Conservation (phyloP, 2,888 invertebrate species). For the Cecidostiba fungosa region DNA sequence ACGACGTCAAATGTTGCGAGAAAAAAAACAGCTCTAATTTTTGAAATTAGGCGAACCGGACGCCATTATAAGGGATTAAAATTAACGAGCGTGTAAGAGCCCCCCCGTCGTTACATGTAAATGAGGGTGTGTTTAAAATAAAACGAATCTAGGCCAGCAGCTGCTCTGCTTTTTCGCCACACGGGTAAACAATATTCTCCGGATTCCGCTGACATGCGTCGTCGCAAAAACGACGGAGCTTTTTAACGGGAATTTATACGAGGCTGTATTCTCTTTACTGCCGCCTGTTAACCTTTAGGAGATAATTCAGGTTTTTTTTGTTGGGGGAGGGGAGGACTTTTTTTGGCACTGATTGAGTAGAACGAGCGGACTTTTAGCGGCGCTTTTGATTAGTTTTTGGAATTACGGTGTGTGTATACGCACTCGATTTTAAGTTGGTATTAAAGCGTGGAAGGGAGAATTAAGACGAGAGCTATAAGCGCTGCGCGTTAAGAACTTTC, state of each 20-base stretch:
- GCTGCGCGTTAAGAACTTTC: not conserved
- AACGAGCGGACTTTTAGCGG: not conserved
- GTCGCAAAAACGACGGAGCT: conserved; percentile 4
- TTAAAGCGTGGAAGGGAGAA: not conserved
- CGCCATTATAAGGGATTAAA: not conserved
- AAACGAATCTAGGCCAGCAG: conserved; percentile 8
- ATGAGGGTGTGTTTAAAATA: not conserved
- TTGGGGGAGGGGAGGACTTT: not conserved
- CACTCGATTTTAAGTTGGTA: not conserved
- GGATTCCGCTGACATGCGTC: not conserved
- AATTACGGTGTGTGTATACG: not conserved
- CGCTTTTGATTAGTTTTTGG: not conserved
- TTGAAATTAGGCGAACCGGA: not conserved
- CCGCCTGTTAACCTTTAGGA: conserved; percentile 6
- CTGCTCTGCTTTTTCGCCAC: not conserved
- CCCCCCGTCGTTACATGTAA: conserved; percentile 11
- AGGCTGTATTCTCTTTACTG: not conserved
- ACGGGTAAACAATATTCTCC: not conserved
- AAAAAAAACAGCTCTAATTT: not conserved
- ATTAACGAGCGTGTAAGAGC: conserved; percentile 6
- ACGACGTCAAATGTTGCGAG: not conserved
- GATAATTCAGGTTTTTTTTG: not conserved
- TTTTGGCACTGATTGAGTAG: not conserved
- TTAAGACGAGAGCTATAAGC: not conserved
- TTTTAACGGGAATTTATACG: conserved; percentile 6